These are phyloP conservation scores for Coecobrya sp. DNA, from an alignment of 2,888 invertebrate species.

Conservation along the genomic window DNA sequence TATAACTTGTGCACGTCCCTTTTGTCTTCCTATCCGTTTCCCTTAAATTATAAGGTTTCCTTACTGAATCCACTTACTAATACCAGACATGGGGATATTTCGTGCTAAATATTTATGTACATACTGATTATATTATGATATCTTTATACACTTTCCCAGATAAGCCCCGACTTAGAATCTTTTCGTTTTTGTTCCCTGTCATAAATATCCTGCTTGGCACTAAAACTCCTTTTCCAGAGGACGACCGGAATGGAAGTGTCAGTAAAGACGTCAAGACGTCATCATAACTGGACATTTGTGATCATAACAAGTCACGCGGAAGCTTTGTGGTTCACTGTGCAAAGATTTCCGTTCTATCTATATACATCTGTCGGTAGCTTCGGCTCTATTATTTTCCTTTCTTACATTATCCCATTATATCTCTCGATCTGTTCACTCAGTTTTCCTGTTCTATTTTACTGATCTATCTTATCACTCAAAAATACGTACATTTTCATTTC, in stretches of 20 bases:
- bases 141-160: slow-evolving; percentile 22
- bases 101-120: not conserved
- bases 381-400: not conserved
- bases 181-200: slow-evolving; percentile 26
- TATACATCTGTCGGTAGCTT: not conserved
- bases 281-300: slow-evolving; percentile 78
- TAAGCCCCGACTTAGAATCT: slow-evolving; percentile 18
- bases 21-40: not conserved
- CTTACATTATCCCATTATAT: slow-evolving; percentile 1
- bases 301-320: slow-evolving; percentile 74
- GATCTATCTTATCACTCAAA: not conserved
- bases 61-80: slow-evolving; percentile 1
- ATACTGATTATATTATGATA: slow-evolving; percentile 22
- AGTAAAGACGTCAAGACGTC: slow-evolving; percentile 76
- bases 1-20: not conserved
- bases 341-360: slow-evolving; percentile 41
- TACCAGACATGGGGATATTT: not conserved
- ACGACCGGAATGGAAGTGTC: slow-evolving; percentile 74
- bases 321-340: slow-evolving; percentile 37
- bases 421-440: not conserved
- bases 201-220: slow-evolving; percentile 46
- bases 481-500: not conserved
- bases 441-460: not conserved
- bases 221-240: slow-evolving; percentile 21
- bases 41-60: not conserved